Evolutionary conservation across 2,113 vertebrate genomes (phyloP), one percentile per base, ranked within the genome.

Genomic region (Myrmophylax atrothorax): DNA sequence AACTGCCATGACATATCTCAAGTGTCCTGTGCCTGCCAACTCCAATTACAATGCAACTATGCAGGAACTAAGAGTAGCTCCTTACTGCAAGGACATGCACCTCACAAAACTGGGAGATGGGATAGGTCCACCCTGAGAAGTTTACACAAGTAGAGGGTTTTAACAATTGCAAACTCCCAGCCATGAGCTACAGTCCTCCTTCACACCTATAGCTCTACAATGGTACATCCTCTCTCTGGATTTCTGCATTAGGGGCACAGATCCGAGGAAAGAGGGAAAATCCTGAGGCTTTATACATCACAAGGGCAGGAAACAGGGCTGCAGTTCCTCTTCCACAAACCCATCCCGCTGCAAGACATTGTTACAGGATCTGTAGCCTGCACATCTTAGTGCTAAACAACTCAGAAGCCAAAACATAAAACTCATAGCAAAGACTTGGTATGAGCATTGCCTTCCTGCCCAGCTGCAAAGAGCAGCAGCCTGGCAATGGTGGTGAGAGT

Each of bases 401-500:
- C 8, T 8, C 58, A 60, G 23, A 12, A 68, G 16, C n/a, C 33
- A 47, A 79, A 46, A 31, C 23, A 28, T 26, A 33, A 38, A 67
- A 31, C 9, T 40, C 2, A 0, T 4, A 40, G 3, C 16, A 23
- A 50, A 68, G n/a, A 1, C 14, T 58, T 37, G 2, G 5, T 18
- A 15, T 2, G 2, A 77, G 20, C 40, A 5, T 5, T 74, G 63
- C 53, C 53, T 33, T 59, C 29, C 33, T 23, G 40, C 17, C n/a
- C 76, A 60, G 37, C 23, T 26, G 38, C 42, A 2, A 10, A 52
- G 50, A 78, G 31, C 50, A 67, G 33, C 2, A 50, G 25, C 24
- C 53, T 42, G 50, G 28, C 7, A 4, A 5, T 0, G 1, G n/a
- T 3, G 3, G 5, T 25, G 29, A 47, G 26, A 25, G 28, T 1